Evolutionary conservation across 1,140 invertebrate species (phyloP).

Genomic region (Pygmarrhopalites habei): DNA sequence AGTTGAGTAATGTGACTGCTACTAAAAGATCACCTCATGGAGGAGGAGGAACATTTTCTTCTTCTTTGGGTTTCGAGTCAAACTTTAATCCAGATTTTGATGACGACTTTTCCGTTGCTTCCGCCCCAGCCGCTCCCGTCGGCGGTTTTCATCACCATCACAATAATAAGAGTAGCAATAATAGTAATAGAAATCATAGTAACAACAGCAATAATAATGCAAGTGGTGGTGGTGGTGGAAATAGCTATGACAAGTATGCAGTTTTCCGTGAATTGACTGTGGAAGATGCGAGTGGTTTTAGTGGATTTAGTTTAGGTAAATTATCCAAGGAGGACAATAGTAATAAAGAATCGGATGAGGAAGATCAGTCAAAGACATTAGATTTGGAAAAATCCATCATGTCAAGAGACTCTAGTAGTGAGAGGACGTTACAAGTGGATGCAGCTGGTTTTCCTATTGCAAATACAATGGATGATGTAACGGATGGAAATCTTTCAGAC

Average conservation of each 20-base stretch:
- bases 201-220: too few relatives aligned
- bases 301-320: background rate
- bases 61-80: slow-evolving; percentile 46
- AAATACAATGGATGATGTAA: slow-evolving; percentile 39
- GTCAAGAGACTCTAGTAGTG: slow-evolving; percentile 31
- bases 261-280: slow-evolving; percentile 66
- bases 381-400: slow-evolving; percentile 22
- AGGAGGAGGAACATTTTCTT: background rate
- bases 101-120: slow-evolving; percentile 32
- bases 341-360: slow-evolving; percentile 19
- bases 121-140: slow-evolving; percentile 25
- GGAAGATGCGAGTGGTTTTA: slow-evolving; percentile 37
- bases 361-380: slow-evolving; percentile 18
- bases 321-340: background rate
- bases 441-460: background rate
- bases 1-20: too few relatives aligned
- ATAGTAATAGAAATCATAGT: background rate
- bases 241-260: slow-evolving; percentile 62
- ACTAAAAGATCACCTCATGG: background rate
- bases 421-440: slow-evolving; percentile 36
- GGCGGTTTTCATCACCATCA: background rate
- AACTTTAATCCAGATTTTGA: slow-evolving; percentile 49
- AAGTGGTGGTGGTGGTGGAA: background rate
- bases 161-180: background rate
- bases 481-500: slow-evolving; percentile 37